phyloP scores from a whole-genome alignment of 2,888 invertebrate genomes.

The Zonitis immaculata region DNA sequence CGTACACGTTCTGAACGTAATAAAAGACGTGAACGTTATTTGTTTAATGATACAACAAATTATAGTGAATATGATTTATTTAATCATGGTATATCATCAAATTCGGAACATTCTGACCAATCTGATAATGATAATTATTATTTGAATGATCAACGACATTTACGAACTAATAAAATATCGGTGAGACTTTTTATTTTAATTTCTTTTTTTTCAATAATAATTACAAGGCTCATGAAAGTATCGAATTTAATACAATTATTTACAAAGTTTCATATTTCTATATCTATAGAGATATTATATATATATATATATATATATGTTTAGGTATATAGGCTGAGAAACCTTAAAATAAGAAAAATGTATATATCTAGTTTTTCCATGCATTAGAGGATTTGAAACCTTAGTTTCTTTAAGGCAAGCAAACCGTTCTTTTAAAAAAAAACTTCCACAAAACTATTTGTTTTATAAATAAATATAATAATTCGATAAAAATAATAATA shows the following conservation, averaged over 20 bases:
- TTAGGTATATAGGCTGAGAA: background rate
- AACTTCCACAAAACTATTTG: no score
- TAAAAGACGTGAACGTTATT: constrained; percentile 41
- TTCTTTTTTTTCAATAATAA: constrained; percentile 1
- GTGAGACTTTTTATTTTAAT: constrained; percentile 13
- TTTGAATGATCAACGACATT: constrained; percentile 10
- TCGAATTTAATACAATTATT: background rate
- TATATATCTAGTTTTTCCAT: background rate
- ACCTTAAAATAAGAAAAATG: background rate
- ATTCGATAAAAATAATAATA: constrained; percentile 3
- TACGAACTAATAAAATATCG: constrained; percentile 17
- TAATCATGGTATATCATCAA: constrained; percentile 9
- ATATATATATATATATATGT: no score
- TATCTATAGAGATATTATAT: background rate
- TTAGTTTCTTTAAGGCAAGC: background rate
- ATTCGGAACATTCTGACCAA: constrained; percentile 21
- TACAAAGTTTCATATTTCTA: background rate
- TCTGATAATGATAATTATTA: constrained; percentile 25
- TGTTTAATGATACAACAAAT: constrained; percentile 26
- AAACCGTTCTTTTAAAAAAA: background rate
- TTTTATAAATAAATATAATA: constrained; percentile 4
- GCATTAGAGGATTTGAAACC: background rate
- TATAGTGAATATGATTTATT: constrained; percentile 20
- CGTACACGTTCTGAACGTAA: constrained; percentile 42
- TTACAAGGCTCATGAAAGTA: constrained; percentile 10